Base-by-base conservation (phyloP, 1,140 invertebrate species). In the Temnothorax curvispinosus region DNA sequence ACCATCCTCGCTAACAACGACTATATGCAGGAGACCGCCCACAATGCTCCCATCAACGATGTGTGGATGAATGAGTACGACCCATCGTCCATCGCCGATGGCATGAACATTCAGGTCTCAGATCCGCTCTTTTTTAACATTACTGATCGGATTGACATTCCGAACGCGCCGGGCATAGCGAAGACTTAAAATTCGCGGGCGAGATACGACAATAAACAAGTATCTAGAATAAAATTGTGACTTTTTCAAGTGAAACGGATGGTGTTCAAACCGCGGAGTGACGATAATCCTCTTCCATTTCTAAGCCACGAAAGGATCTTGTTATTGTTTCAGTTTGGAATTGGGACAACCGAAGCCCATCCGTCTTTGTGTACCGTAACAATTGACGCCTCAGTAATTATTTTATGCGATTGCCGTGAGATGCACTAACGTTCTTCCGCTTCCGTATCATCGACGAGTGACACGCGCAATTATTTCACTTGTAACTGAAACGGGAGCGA, bases 1-100 rank as follows among this genome's bases (percentile, higher is more conserved):
- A 54, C 52, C 0, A 86, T 35, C 3, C 62, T 84, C 3, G 69
- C 74, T 15, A 44, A 13, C 9, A 86, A 88, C 52, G 60, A 64
- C 7, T 65, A 88, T 27, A 18, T 85, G 52, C 88, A 64, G 3
- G 72, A 81, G 6, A 82, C 47, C 1, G 7, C 71, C 7, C 78
- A 56, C 0, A 87, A 78, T 41, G 88, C 69, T 86, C 88, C 89
- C 0, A 89, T 92, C 32, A 74, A 91, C 18, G 90, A 92, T 11
- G 87, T 88, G 15, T 92, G 92, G 91, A 85, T 87, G 18, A 85
- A 86, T 72, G 54, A 84, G 32, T 85, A 88, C 18, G 86, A 76
- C 21, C 47, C 60, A 0, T 2, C 38, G 6, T 8, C 11, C 0
- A 67, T 75, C 18, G 41, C 65, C 47, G 76, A 89, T 6, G 90